Percentiles rank a stretch among this genome's conserved stretches.
phyloP scores from a whole-genome alignment of 2,113 vertebrate genomes.

The Lepisosteus oculatus region DNA sequence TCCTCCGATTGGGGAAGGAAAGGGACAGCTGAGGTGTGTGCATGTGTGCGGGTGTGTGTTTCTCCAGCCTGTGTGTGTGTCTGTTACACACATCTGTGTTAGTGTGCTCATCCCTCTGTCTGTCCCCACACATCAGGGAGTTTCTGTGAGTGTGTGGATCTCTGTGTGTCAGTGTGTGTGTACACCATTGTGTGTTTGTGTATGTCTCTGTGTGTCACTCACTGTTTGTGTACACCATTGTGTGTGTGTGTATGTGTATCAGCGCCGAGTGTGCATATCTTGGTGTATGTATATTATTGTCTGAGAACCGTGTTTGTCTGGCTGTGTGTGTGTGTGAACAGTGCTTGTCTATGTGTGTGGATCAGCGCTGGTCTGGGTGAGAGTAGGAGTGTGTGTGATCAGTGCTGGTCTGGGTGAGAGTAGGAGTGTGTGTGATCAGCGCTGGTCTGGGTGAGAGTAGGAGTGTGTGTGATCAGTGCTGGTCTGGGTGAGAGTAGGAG shows the following conservation, averaged over 20 bases:
- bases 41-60: neutral
- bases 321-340: slow-evolving; percentile 6
- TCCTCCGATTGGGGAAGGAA: too few relatives aligned
- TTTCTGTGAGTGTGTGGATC: neutral
- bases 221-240: neutral
- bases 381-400: neutral
- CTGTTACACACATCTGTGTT: too few relatives aligned
- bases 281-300: neutral
- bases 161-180: slow-evolving; percentile 7
- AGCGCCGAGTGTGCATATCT: neutral
- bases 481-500: neutral
- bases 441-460: neutral
- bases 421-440: too few relatives aligned
- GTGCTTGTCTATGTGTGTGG: slow-evolving; percentile 11
- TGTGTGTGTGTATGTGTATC: neutral
- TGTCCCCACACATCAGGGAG: neutral
- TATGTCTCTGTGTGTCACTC: neutral
- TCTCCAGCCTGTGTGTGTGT: too few relatives aligned
- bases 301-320: neutral
- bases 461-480: neutral
- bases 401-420: too few relatives aligned
- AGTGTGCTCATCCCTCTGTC: neutral
- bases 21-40: neutral
- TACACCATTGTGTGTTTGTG: neutral
- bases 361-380: neutral